Evolutionary conservation across 1,140 invertebrate genomes (phyloP), one percentile per base, ranked within the genome.

Genomic region (Ruditapes philippinarum): DNA sequence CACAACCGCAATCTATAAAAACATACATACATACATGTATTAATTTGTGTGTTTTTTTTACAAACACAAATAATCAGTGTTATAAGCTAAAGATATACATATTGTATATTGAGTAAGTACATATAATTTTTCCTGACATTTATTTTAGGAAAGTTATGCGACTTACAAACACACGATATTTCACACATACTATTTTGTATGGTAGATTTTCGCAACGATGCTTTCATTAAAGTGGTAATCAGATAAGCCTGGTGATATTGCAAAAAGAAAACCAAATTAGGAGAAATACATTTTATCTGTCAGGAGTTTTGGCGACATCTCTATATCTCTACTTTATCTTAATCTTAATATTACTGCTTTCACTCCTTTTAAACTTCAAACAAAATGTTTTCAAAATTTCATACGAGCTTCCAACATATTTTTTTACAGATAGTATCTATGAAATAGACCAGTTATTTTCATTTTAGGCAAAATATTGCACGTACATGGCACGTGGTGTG

Each of bases 301-400:
- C 51, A 81, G 79, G 57, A 81, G 36, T 62, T 81, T 81, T 25
- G 81, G 81, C 81, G 81, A 84, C 81, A 84, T 84, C 81, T 84
- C 81, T 84, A 68, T 84, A 84, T 84, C 81, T 49, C n/a, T 31
- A 33, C 0, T 84, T 84, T 84, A 84, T 84, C 81, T 84, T 70
- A 84, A 84, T 84, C 81, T 70, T 33, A 42, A 84, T 70, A 73
- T 68, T 54, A 84, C 81, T 36, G 42, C 81, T 84, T 84, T 84
- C 62, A 73, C 62, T 68, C 40, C 38, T 54, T 42, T 49, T 28
- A 70, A 70, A 84, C 81, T 51, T 84, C 81, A 84, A 84, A 84
- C 81, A 84, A 73, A 84, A 28, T 70, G 49, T 84, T 68, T 78
- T 49, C 42, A 78, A 45, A 78, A 45, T 78, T 78, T 78, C 33